Evolutionary conservation across 2,797 vertebrate species (phyloP).

Genomic region (Glyptemys insculpta): DNA sequence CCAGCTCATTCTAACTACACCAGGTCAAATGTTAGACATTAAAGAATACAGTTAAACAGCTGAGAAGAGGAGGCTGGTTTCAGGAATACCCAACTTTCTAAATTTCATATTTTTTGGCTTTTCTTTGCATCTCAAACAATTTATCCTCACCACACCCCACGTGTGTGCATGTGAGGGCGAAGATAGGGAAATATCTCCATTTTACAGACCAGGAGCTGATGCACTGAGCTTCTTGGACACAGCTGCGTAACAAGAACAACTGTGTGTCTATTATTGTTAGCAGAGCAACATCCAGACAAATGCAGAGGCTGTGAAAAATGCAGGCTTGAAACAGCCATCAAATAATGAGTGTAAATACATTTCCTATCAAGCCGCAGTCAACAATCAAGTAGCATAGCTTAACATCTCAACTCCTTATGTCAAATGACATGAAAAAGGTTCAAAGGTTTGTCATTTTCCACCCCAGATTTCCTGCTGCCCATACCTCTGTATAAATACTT

Average conservation of each 20-base stretch:
- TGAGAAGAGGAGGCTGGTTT: background rate
- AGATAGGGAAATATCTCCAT: background rate
- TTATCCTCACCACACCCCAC: background rate
- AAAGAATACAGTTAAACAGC: background rate
- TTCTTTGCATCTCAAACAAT: background rate
- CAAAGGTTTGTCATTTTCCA: background rate
- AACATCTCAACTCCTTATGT: background rate
- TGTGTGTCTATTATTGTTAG: background rate
- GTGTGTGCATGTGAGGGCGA: background rate
- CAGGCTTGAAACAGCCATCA: background rate
- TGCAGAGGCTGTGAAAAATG: background rate
- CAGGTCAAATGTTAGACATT: background rate
- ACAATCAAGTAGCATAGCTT: background rate
- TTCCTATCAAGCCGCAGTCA: background rate
- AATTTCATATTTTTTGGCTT: background rate
- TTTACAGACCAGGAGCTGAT: constrained; percentile 35
- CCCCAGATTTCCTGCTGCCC: background rate
- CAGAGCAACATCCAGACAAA: background rate
- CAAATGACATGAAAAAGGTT: background rate
- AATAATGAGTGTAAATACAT: background rate
- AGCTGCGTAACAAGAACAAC: background rate
- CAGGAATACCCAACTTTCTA: background rate
- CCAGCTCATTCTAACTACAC: background rate
- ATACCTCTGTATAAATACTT: background rate
- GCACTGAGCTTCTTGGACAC: background rate